phyloP scores from a whole-genome alignment of 2,113 vertebrate genomes.

The Lates calcarifer region DNA sequence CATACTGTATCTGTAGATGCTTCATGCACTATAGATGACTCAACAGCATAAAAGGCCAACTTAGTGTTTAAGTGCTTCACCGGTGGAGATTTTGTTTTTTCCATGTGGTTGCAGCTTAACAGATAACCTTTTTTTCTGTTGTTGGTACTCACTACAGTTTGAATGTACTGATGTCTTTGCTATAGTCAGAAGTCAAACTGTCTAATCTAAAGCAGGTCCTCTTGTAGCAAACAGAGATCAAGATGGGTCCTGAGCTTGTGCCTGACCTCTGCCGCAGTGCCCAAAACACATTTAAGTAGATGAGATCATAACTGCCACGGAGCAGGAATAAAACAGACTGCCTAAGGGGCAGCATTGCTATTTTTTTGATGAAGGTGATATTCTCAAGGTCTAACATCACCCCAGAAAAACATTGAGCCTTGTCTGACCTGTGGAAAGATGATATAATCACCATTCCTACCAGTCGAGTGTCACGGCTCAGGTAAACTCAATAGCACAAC shows the following conservation, averaged over 20 bases:
- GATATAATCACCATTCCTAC: no score
- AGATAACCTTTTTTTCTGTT: slow-evolving; percentile 10
- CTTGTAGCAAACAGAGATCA: no score
- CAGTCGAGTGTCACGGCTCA: no score
- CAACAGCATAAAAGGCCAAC: slow-evolving; percentile 48
- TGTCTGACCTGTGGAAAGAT: no score
- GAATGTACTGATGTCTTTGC: neutral
- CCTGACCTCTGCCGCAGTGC: neutral
- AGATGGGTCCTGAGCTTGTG: neutral
- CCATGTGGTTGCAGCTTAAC: neutral
- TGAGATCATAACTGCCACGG: neutral
- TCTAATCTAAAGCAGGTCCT: neutral
- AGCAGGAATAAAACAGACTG: no score
- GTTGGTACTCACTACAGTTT: neutral
- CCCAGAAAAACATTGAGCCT: no score
- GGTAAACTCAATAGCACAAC: no score
- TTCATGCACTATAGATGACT: slow-evolving; percentile 56
- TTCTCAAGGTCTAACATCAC: no score
- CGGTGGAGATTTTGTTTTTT: neutral
- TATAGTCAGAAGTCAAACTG: neutral
- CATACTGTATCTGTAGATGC: slow-evolving; percentile 50
- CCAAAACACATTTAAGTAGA: neutral
- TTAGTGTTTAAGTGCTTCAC: slow-evolving; percentile 31
- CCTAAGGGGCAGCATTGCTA: no score
- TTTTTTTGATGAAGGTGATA: no score